A percentile compares a stretch with the other conserved stretches of the same genome.
Conservation (phyloP, 2,113 vertebrate genomes). For the zebrafish (Danio rerio) region DNA sequence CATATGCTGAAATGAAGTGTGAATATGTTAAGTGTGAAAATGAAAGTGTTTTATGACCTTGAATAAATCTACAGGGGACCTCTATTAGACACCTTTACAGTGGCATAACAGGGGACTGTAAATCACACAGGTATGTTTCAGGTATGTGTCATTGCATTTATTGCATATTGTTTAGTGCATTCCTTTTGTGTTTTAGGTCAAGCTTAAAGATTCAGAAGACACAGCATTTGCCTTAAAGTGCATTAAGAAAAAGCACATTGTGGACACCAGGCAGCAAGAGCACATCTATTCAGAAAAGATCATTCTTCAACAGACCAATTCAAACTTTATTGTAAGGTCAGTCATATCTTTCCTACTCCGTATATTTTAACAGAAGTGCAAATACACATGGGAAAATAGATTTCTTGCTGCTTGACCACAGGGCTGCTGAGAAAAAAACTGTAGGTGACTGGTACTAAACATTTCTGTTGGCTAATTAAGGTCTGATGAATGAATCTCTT, state of each 20-base stretch:
- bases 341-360: slow-evolving; percentile 35
- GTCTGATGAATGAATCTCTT: not conserved
- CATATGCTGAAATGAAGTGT: no score
- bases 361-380: no score
- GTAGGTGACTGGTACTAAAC: not conserved
- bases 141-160: not conserved
- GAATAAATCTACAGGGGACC: no score
- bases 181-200: slow-evolving; percentile 78
- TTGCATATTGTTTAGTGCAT: not conserved
- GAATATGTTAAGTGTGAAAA: no score
- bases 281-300: slow-evolving; percentile 93
- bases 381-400: not conserved
- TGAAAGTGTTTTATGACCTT: no score
- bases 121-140: no score
- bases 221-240: slow-evolving; percentile 91
- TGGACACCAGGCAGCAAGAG: slow-evolving; percentile 91
- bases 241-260: slow-evolving; percentile 90
- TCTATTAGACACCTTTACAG: no score
- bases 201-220: slow-evolving; percentile 85
- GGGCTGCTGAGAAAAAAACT: not conserved
- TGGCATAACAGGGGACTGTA: no score
- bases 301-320: slow-evolving; percentile 86
- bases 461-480: slow-evolving; percentile 11
- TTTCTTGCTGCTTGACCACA: not conserved
- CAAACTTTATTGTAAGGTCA: slow-evolving; percentile 88